These are phyloP conservation scores for Euthynnus affinis DNA, from an alignment of 2,797 vertebrate species.

Conservation along the genomic window DNA sequence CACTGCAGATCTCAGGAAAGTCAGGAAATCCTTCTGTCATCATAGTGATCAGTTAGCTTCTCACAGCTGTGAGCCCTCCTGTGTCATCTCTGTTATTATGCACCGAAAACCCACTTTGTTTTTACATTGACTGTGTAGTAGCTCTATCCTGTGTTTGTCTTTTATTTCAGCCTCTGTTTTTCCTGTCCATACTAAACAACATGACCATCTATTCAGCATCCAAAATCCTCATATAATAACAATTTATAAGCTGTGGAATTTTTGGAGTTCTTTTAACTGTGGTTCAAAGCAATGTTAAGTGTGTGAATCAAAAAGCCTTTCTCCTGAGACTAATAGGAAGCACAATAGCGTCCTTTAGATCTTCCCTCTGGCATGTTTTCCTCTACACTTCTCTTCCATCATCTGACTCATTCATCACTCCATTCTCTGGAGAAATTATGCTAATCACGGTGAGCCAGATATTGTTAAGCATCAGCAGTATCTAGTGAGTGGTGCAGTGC, in stretches of 20 bases:
- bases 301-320: constrained; percentile 61
- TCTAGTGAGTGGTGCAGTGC: constrained; percentile 39
- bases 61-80: constrained; percentile 21
- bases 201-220: constrained; percentile 22
- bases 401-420: constrained; percentile 67
- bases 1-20: constrained; percentile 15
- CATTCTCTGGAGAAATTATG: constrained; percentile 71
- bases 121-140: background rate
- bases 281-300: constrained; percentile 70
- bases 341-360: constrained; percentile 57
- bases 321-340: constrained; percentile 49
- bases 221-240: constrained; percentile 41
- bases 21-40: constrained; percentile 29
- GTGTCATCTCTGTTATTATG: background rate
- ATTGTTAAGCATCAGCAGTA: constrained; percentile 55
- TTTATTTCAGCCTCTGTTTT: background rate
- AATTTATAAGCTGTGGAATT: constrained; percentile 49
- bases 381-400: constrained; percentile 49
- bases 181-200: constrained; percentile 6
- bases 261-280: constrained; percentile 48
- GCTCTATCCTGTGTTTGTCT: background rate
- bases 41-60: background rate
- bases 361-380: constrained; percentile 44
- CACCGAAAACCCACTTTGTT: background rate
- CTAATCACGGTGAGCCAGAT: constrained; percentile 54